Evolutionary conservation across 2,113 vertebrate genomes (phyloP), one percentile per base, ranked within the genome.

Genomic region (Hippoglossus stenolepis): DNA sequence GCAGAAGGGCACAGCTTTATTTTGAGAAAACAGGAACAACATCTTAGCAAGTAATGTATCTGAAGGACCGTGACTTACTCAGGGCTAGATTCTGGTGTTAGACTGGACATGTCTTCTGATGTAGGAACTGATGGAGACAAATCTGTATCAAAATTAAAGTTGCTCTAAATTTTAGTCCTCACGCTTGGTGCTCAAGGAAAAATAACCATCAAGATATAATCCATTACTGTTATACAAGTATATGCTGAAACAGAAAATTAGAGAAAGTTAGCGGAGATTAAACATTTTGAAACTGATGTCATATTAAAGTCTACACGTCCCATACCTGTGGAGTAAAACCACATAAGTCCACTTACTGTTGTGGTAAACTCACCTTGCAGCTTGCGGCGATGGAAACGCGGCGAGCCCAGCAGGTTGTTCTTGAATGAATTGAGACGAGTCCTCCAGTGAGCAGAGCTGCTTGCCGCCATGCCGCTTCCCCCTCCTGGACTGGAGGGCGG

Each of bases 11-110:
- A 65, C 1, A 12, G 9, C 5, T 72, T 49, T 23, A 35, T 21
- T 60, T 7, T 64, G 40, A 70, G 13, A 53, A 81, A 60, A 54
- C 5, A 60, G 31, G 20, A 31, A 31, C n/a, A n/a, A 73, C 17
- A 26, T 26, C 38, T 43, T 23, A 43, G 5, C 40, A 43, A 31
- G 40, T 12, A 43, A 14, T 45, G 24, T 3, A 65, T 24, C 8
- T 70, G 10, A 12, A 56, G 56, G 43, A 58, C 38, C 40, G 70
- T 78, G 45, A 95, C 96, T 95, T 92, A 97, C 97, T 97, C 97
- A n/a, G 97, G 97, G 73, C 96, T 97, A 77, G 97, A 97, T 83
- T 97, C 97, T 72, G 97, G 97, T 1, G 97, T 97, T 80, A 97
- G 92, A 80, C 96, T 97, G 87, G 97, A 97, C 96, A 97, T 97